phyloP scores from a whole-genome alignment of 2,888 invertebrate genomes.

The Brachypterus glaber region DNA sequence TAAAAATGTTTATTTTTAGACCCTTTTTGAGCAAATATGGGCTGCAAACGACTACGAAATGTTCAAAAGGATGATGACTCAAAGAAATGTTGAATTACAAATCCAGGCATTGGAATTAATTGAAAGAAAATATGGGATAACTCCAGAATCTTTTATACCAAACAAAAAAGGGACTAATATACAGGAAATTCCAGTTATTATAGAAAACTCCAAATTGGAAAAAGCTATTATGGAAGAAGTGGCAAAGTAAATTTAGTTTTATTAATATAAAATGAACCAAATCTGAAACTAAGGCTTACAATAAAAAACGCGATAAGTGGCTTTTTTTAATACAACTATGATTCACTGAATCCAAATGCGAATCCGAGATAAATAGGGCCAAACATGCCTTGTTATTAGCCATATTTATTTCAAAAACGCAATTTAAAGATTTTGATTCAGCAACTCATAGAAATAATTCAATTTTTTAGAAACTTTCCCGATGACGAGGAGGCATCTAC shows the following conservation, averaged over 20 bases:
- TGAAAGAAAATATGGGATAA: slow-evolving; percentile 63
- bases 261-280: background rate
- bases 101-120: slow-evolving; percentile 79
- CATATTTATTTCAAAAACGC: no score
- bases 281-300: no score
- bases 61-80: slow-evolving; percentile 87
- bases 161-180: slow-evolving; percentile 27
- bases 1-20: slow-evolving; percentile 34
- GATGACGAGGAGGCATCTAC: slow-evolving; percentile 24
- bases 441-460: no score
- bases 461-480: slow-evolving; percentile 32
- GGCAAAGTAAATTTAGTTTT: slow-evolving; percentile 31
- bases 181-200: slow-evolving; percentile 31
- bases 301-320: no score
- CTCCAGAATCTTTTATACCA: slow-evolving; percentile 52
- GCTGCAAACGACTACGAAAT: slow-evolving; percentile 86
- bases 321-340: no score
- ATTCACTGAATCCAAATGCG: no score
- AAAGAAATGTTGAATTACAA: slow-evolving; percentile 85
- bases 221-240: slow-evolving; percentile 40
- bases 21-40: slow-evolving; percentile 71
- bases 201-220: slow-evolving; percentile 38
- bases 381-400: no score
- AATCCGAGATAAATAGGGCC: no score
- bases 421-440: no score